Base-by-base conservation (phyloP, 2,113 vertebrate genomes). In the Saguinus imperator region DNA sequence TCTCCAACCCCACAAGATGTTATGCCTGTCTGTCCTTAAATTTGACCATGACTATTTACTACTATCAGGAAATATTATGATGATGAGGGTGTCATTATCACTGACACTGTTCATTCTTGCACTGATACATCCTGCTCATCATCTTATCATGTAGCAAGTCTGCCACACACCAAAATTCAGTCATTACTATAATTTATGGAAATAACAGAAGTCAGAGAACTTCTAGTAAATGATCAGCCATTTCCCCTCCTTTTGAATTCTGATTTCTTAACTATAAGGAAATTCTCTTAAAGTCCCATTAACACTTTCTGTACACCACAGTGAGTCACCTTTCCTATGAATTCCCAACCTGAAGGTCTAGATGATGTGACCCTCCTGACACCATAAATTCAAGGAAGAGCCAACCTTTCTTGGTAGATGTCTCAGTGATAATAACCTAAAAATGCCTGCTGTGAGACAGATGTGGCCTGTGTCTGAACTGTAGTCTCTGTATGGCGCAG, bases 141-240 rank as follows among this genome's bases (percentile, higher is more conserved):
- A 95, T 11, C 21, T 96, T 12, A 10, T 92, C 82, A 96, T 92
- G 64, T 37, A 77, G 92, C 10, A 89, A 92, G 6, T 6, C 58
- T 86, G 23, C 17, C 32, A 35, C 40, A 0, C 50, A 70, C 52
- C 76, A 87, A 95, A 94, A 55, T 94, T 50, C 50, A 43, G 40
- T n/a, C 68, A 0, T 70, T 92, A 83, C 40, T 92, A 29, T 58
- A 87, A 79, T 52, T 93, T 86, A 79, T 55, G n/a, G 27, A 94
- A 75, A 95, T 70, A 89, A 90, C 16, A 92, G 95, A 96, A 91
- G 58, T 37, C 61, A 79, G 0, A 5, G 11, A 66, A 43, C 12
- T 95, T 73, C 37, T 97, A 95, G 68, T 12, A 87, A 21, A 52
- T 80, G 1, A 9, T 48, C 76, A 66, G 75, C 40, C n/a, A 25